Conservation (phyloP, 2,797 vertebrate genomes). For the Selene dorsalis region DNA sequence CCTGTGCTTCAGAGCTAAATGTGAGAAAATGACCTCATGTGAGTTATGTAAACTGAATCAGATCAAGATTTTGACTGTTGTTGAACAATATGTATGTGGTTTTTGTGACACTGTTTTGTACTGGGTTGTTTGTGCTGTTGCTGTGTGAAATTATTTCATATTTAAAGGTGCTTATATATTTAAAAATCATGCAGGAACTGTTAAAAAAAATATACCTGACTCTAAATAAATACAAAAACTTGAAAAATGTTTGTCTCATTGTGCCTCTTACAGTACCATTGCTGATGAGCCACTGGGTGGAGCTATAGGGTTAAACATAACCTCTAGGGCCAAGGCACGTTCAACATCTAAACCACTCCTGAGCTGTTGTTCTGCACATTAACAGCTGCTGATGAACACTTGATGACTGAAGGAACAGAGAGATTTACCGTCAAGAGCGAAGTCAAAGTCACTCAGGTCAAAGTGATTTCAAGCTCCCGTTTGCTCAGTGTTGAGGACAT, state of each 20-base stretch:
- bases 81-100: neutral
- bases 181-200: no score
- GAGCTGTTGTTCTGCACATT: neutral
- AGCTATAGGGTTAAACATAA: slow-evolving; percentile 48
- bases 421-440: no score
- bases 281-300: slow-evolving; percentile 30
- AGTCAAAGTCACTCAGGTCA: neutral
- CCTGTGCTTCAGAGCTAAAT: no score
- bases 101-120: neutral
- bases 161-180: neutral
- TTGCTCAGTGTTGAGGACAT: neutral
- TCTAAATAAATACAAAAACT: neutral
- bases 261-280: neutral
- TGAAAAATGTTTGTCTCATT: neutral
- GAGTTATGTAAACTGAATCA: neutral
- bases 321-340: rapidly evolving
- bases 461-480: neutral
- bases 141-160: neutral
- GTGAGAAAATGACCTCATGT: no score
- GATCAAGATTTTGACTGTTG: neutral
- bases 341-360: neutral
- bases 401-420: neutral
- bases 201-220: neutral
- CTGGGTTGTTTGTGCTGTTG: neutral
- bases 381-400: slow-evolving; percentile 3